These are phyloP conservation scores for Bradypus variegatus DNA, from an alignment of 2,797 vertebrate species.

Conservation along the genomic window DNA sequence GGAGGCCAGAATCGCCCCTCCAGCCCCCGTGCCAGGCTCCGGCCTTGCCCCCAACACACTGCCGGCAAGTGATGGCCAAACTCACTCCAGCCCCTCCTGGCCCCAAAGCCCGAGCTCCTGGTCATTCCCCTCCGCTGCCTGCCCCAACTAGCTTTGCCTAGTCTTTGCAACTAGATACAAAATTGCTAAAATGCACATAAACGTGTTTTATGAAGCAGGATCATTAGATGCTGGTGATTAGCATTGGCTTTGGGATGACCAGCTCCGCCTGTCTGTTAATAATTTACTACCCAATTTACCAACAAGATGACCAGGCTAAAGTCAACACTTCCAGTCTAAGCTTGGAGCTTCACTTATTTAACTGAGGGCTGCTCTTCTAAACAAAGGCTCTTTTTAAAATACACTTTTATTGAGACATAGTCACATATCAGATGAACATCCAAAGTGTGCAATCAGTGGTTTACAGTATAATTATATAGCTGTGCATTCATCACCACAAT, in stretches of 20 bases:
- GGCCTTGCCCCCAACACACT: neutral
- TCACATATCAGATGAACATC: too few relatives aligned
- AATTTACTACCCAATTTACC: neutral
- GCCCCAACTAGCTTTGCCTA: neutral
- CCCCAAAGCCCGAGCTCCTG: neutral
- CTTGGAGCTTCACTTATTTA: neutral
- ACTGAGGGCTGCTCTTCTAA: neutral
- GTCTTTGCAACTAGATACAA: neutral
- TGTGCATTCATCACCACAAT: too few relatives aligned
- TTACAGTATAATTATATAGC: too few relatives aligned
- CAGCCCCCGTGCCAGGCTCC: neutral
- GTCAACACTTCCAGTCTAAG: neutral
- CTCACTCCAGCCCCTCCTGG: neutral
- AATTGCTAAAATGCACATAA: neutral
- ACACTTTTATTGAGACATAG: too few relatives aligned
- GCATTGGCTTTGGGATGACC: neutral
- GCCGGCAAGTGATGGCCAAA: neutral
- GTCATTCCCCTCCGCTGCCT: neutral
- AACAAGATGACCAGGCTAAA: neutral
- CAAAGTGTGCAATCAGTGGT: too few relatives aligned
- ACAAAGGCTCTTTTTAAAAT: neutral
- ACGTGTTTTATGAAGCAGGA: neutral
- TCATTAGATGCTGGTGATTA: neutral
- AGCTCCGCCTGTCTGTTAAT: neutral
- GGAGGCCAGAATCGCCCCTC: neutral